Base-by-base conservation (phyloP, 1,140 invertebrate species). In the Microplitis demolitor region DNA sequence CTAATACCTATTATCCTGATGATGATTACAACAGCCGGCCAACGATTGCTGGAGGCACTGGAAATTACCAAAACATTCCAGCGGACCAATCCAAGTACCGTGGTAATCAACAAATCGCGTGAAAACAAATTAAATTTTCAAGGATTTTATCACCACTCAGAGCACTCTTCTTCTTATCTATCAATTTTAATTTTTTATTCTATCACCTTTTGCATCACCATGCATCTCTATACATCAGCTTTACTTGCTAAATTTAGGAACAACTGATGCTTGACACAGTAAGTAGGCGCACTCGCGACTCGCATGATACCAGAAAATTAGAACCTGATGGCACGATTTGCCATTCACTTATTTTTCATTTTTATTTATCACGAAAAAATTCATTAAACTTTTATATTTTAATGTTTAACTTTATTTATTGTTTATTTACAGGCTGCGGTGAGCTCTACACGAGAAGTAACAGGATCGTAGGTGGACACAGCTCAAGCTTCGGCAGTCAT, bases 391-490 rank as follows among this genome's bases (percentile, higher is more conserved):
- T 6, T 45, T 45, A 9, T 45, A 11, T 45, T 45, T 6, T 45
- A 9, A 11, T 45, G 5, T 45, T 45, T 45, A 45, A 45, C 11
- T 9, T 11, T 3, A 11, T 45, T 45, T 45, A 45, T 45, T 45
- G 6, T 76, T 75, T 37, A 64, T 74, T 82, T 88, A 62, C 87
- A 97, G 95, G 93, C 87, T 96, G 95, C 80, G 95, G 95, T 1
- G 94, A 96, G 84, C 88, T 95, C 31, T 95, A 93, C 78, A 93
- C 94, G 0, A 89, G 95, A 62, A 95, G 93, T 51, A 96, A 96
- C 81, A 89, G 96, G 76, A 97, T 98, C 73, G 96, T 98, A 1
- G 96, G 96, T n/a, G 96, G 96, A 0, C 93, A 96, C 77, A 93
- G 94, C 54, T 93, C 95, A 0, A 93, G 91, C 71, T 97, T 97